phyloP scores from a whole-genome alignment of 2,113 vertebrate species.

The Acrocephalus kingi region DNA sequence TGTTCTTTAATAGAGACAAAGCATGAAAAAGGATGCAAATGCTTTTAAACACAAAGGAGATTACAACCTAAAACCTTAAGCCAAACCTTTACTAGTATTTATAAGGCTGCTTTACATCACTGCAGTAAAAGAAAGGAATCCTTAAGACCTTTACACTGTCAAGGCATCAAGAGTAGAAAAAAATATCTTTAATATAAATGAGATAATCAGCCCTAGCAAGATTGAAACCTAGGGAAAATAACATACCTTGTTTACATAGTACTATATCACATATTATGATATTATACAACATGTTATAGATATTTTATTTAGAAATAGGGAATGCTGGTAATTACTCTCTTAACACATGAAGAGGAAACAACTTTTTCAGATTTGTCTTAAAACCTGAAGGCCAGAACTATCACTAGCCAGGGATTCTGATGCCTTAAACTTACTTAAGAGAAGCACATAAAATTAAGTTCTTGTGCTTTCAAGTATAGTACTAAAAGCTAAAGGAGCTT shows the following conservation, averaged over 20 bases:
- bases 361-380: not conserved
- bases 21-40: not conserved
- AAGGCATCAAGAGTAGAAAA: not conserved
- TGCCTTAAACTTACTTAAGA: not conserved
- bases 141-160: not conserved
- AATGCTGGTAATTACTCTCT: not conserved
- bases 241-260: not conserved
- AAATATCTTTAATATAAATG: not conserved
- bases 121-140: not conserved
- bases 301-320: not conserved
- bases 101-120: not conserved
- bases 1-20: slow-evolving; percentile 8
- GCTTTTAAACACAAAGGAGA: not conserved
- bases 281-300: not conserved
- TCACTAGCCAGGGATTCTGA: not conserved
- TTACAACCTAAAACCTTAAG: slow-evolving; percentile 15
- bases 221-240: not conserved
- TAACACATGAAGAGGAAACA: not conserved
- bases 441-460: not conserved
- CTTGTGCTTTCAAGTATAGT: not conserved
- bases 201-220: not conserved
- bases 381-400: not conserved
- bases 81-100: not conserved
- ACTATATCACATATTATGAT: not conserved
- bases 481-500: not conserved